phyloP scores from a whole-genome alignment of 2,113 vertebrate species.

The Sinocyclocheilus grahami region DNA sequence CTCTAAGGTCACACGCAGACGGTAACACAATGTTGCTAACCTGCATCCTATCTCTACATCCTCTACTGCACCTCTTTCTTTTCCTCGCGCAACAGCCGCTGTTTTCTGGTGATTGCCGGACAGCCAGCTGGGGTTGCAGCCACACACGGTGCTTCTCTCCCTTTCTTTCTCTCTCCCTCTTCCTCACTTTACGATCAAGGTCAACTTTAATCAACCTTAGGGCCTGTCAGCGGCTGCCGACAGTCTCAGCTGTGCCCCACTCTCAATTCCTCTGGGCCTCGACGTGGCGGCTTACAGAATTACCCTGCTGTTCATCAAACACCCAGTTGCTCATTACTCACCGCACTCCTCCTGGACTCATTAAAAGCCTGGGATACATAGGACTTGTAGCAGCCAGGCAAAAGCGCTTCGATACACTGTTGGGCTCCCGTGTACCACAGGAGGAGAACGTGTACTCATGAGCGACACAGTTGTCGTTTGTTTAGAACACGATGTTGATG shows the following conservation, averaged over 20 bases:
- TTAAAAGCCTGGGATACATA: slow-evolving; percentile 41
- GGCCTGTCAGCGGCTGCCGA: slow-evolving; percentile 51
- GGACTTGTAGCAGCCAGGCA: slow-evolving; percentile 29
- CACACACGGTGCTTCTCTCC: slow-evolving; percentile 56
- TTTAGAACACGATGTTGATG: neutral
- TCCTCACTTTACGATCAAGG: slow-evolving; percentile 59
- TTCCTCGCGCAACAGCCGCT: slow-evolving; percentile 58
- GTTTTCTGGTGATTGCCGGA: slow-evolving; percentile 60
- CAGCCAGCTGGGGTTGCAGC: slow-evolving; percentile 47
- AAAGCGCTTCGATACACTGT: slow-evolving; percentile 19
- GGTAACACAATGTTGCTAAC: too few species aligned
- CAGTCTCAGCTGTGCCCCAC: slow-evolving; percentile 25
- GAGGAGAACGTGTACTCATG: neutral
- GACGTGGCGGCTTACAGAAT: slow-evolving; percentile 50
- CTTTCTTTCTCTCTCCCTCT: slow-evolving; percentile 36
- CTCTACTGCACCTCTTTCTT: too few species aligned
- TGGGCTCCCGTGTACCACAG: neutral
- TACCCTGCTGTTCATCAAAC: slow-evolving; percentile 60
- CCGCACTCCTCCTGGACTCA: slow-evolving; percentile 52
- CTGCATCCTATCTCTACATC: too few species aligned
- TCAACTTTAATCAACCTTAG: slow-evolving; percentile 65
- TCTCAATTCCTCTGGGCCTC: slow-evolving; percentile 45
- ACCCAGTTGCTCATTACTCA: slow-evolving; percentile 56
- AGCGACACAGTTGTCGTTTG: slow-evolving; percentile 4
- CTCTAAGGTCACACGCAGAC: too few species aligned